Conservation (phyloP, 1,140 invertebrate genomes). For the Conopomorpha cramerella region DNA sequence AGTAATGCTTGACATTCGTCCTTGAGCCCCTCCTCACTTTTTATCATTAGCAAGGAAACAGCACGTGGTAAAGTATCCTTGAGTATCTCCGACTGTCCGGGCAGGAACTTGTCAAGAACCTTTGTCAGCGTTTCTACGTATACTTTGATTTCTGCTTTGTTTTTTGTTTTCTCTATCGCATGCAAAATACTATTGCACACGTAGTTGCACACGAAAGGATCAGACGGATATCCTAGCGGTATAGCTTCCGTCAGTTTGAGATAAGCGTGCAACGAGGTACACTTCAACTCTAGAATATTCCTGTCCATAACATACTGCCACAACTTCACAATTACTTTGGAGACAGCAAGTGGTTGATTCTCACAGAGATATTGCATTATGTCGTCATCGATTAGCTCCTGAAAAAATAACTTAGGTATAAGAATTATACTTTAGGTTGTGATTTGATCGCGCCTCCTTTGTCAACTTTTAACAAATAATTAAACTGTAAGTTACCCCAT, state of each 20-base stretch:
- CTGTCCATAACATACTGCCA: slow-evolving; percentile 32
- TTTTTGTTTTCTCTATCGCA: slow-evolving; percentile 21
- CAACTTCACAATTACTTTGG: slow-evolving; percentile 33
- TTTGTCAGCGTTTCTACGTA: slow-evolving; percentile 18
- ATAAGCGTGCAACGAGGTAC: slow-evolving; percentile 27
- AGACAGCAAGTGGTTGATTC: slow-evolving; percentile 33
- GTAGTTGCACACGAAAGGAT: slow-evolving; percentile 37
- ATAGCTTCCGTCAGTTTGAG: slow-evolving; percentile 29
- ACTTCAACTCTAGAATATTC: slow-evolving; percentile 25
- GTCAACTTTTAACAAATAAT: too few species aligned
- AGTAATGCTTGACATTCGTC: slow-evolving; percentile 16
- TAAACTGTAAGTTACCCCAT: too few species aligned
- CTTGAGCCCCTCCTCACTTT: slow-evolving; percentile 19
- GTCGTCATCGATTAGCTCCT: slow-evolving; percentile 32
- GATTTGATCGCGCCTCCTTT: too few species aligned
- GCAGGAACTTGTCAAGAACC: slow-evolving; percentile 20
- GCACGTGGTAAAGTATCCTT: slow-evolving; percentile 19
- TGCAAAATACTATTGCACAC: slow-evolving; percentile 23
- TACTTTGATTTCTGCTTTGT: slow-evolving; percentile 15
- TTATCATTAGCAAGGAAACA: slow-evolving; percentile 23
- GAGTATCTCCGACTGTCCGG: slow-evolving; percentile 14
- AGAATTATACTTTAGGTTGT: too few species aligned
- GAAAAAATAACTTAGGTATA: slow-evolving; percentile 6
- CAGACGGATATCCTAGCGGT: slow-evolving; percentile 22
- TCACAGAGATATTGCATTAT: slow-evolving; percentile 39